Conservation (phyloP, 1,140 invertebrate species). For the Drosophila funebris region DNA sequence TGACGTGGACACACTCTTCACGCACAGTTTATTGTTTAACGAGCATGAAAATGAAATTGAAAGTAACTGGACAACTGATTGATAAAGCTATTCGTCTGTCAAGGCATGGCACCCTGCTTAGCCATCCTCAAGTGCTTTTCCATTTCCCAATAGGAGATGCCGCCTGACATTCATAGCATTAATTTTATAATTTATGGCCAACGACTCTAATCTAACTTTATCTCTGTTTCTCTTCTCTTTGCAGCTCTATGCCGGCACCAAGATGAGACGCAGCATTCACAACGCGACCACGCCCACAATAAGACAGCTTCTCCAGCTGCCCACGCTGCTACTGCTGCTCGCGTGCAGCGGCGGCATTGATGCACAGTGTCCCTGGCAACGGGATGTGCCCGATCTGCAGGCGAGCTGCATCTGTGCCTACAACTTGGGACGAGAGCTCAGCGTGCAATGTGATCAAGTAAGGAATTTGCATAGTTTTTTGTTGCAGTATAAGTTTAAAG, state of each 20-base stretch:
- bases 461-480: neutral
- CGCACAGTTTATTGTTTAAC: slow-evolving; percentile 71
- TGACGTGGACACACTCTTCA: slow-evolving; percentile 31
- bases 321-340: slow-evolving; percentile 36
- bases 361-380: slow-evolving; percentile 93
- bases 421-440: slow-evolving; percentile 91
- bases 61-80: slow-evolving; percentile 70
- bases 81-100: slow-evolving; percentile 45
- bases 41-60: slow-evolving; percentile 80
- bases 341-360: slow-evolving; percentile 63
- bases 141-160: neutral
- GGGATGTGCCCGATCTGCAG: slow-evolving; percentile 88
- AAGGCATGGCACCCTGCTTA: neutral
- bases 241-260: slow-evolving; percentile 77
- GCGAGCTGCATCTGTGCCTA: slow-evolving; percentile 95
- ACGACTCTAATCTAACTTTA: slow-evolving; percentile 8
- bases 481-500: too few species aligned
- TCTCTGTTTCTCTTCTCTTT: slow-evolving; percentile 15
- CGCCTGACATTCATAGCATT: slow-evolving; percentile 25
- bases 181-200: slow-evolving; percentile 67
- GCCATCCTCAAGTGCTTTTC: neutral
- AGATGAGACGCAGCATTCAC: slow-evolving; percentile 66
- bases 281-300: slow-evolving; percentile 48
- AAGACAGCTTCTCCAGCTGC: slow-evolving; percentile 38
- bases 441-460: slow-evolving; percentile 94